These are phyloP conservation scores for Drosophila nigritarsus DNA, from an alignment of 2,888 invertebrate species.

Conservation along the genomic window DNA sequence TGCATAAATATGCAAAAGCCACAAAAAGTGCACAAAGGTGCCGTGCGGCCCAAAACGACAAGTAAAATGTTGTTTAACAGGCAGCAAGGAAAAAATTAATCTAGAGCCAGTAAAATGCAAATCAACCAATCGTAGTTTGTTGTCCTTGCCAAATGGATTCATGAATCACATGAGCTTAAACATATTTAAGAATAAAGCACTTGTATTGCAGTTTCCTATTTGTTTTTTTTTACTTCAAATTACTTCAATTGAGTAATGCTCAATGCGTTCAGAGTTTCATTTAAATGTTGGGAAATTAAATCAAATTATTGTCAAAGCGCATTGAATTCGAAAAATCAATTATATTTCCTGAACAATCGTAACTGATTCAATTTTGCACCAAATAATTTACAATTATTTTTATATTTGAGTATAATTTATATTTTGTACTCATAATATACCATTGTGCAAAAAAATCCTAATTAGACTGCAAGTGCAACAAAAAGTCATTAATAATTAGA, in stretches of 20 bases:
- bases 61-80: slow-evolving; percentile 24
- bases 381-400: slow-evolving; percentile 52
- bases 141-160: slow-evolving; percentile 1
- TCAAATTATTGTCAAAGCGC: slow-evolving; percentile 8
- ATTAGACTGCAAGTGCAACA: slow-evolving; percentile 46
- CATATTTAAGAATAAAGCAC: slow-evolving; percentile 15
- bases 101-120: slow-evolving; percentile 19
- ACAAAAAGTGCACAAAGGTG: slow-evolving; percentile 37
- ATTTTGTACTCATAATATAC: slow-evolving; percentile 29
- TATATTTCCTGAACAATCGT: slow-evolving; percentile 27
- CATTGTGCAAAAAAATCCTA: slow-evolving; percentile 36
- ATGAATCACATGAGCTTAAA: slow-evolving; percentile 7
- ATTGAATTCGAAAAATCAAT: slow-evolving; percentile 19
- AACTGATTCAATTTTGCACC: slow-evolving; percentile 44
- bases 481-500: slow-evolving; percentile 13
- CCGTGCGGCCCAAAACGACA: slow-evolving; percentile 19
- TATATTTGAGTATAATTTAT: slow-evolving; percentile 58
- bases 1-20: slow-evolving; percentile 79
- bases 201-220: background rate
- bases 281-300: slow-evolving; percentile 8
- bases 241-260: background rate
- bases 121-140: slow-evolving; percentile 16
- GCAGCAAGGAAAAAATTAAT: slow-evolving; percentile 38
- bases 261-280: background rate
- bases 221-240: background rate